Evolutionary conservation across 2,888 invertebrate species (phyloP), one percentile per base, ranked within the genome.

Genomic region (Leptinotarsa peninsularis): DNA sequence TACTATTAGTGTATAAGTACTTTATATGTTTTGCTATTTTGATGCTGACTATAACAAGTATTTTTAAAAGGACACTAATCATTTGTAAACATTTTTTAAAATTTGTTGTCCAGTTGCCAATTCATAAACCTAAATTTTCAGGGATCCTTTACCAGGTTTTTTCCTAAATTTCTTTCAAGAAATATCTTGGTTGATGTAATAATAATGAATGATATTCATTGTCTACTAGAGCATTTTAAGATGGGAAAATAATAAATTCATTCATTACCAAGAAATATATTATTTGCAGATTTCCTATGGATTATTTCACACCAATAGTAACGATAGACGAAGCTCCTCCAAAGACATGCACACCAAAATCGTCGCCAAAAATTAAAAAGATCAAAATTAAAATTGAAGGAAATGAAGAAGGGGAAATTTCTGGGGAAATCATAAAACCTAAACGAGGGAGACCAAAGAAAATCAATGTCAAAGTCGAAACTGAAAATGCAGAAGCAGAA

Each of bases 301-400:
- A 85, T 66, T 83, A 82, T 75, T 83, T 87, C 78, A 84, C 83
- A 49, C 87, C 87, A 67, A 86, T 87, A 68, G 84, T 87, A 71
- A 85, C 85, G 71, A 82, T 87, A 76, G 82, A 85, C 18, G 87
- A 87, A 79, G 76, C 75, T 17, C 79, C 81, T 15, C 75, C 76
- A 2, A 71, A 78, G 49, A 33, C 71, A 13, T 17, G 58, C 66
- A 23, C 75, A 18, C 63, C 75, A 21, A 76, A 77, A 73, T 72
- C 76, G 4, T 75, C 76, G 5, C 77, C 77, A 23, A 79, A 78
- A 74, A 69, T 78, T 23, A 78, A 80, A 71, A 82, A 79, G 67
- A 77, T 76, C 17, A 81, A 81, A 74, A 77, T 77, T 23, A 80
- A 80, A 73, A 76, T 79, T 60, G 80, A 79, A 52, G 76, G 76